phyloP scores from a whole-genome alignment of 2,113 vertebrate species.

The Cacatua alba region DNA sequence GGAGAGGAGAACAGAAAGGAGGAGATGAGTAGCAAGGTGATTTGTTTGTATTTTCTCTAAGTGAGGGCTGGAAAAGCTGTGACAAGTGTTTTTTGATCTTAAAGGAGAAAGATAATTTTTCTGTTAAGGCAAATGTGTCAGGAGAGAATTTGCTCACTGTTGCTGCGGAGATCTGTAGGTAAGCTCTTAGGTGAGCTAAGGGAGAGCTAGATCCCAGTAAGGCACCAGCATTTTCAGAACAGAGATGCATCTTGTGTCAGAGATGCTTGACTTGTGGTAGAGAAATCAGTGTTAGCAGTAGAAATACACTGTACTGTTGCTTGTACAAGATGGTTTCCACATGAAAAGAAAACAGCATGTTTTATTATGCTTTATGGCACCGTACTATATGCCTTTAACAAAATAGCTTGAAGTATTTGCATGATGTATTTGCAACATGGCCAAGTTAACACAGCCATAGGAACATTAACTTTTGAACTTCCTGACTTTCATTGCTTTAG shows the following conservation, averaged over 20 bases:
- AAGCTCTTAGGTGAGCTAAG: neutral
- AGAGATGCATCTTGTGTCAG: neutral
- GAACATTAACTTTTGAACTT: constrained; percentile 71
- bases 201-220: neutral
- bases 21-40: neutral
- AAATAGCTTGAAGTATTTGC: constrained; percentile 56
- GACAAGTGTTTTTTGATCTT: constrained; percentile 16
- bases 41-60: constrained; percentile 18
- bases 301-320: neutral
- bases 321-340: neutral
- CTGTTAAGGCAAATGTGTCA: neutral
- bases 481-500: constrained; percentile 64
- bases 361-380: constrained; percentile 35
- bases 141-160: neutral
- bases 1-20: neutral
- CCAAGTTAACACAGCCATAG: constrained; percentile 61
- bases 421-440: constrained; percentile 56
- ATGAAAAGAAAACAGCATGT: constrained; percentile 24
- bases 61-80: neutral
- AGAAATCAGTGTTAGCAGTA: neutral
- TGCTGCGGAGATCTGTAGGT: neutral
- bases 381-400: constrained; percentile 32
- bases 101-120: neutral
- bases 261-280: neutral
- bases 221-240: neutral